A percentile compares a stretch with the other conserved stretches of the same genome.
These are phyloP conservation scores for Sinocyclocheilus anshuiensis DNA, from an alignment of 2,113 vertebrate genomes.

Conservation along the genomic window DNA sequence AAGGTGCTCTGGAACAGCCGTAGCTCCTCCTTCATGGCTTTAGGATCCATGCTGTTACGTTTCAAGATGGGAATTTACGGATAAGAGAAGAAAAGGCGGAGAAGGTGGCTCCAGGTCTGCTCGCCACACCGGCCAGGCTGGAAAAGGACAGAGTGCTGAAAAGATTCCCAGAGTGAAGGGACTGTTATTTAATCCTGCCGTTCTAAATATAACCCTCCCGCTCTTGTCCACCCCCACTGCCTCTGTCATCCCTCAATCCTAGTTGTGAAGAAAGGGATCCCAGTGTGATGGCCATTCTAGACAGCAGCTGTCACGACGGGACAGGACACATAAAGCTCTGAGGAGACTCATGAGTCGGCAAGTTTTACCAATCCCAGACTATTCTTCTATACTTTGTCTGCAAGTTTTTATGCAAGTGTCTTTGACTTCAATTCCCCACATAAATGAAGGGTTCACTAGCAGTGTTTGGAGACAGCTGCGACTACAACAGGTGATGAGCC, in stretches of 20 bases:
- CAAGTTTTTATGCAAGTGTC: not conserved
- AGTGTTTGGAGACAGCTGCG: slow-evolving; percentile 62
- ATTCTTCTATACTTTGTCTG: slow-evolving; percentile 39
- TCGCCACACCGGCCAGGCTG: slow-evolving; percentile 79
- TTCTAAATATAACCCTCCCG: slow-evolving; percentile 88
- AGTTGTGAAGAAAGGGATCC: slow-evolving; percentile 72
- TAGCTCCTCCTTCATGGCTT: slow-evolving; percentile 93
- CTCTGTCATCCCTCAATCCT: slow-evolving; percentile 58
- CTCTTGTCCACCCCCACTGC: slow-evolving; percentile 59
- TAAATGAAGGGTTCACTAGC: slow-evolving; percentile 34
- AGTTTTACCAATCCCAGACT: not conserved
- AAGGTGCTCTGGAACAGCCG: slow-evolving; percentile 97
- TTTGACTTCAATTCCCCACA: slow-evolving; percentile 4
- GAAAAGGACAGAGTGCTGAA: slow-evolving; percentile 87
- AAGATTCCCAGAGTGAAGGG: slow-evolving; percentile 80
- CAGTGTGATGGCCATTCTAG: slow-evolving; percentile 75
- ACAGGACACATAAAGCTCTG: not conserved
- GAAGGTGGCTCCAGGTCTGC: slow-evolving; percentile 76
- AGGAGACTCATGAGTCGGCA: slow-evolving; percentile 51
- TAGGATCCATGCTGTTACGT: slow-evolving; percentile 83
- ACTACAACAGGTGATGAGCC: slow-evolving; percentile 66
- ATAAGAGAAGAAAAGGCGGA: slow-evolving; percentile 54
- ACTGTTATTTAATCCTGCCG: slow-evolving; percentile 87
- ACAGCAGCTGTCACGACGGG: slow-evolving; percentile 82
- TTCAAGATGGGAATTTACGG: not conserved